Base-by-base conservation (phyloP, 2,888 invertebrate species). In the Zootermopsis nevadensis region DNA sequence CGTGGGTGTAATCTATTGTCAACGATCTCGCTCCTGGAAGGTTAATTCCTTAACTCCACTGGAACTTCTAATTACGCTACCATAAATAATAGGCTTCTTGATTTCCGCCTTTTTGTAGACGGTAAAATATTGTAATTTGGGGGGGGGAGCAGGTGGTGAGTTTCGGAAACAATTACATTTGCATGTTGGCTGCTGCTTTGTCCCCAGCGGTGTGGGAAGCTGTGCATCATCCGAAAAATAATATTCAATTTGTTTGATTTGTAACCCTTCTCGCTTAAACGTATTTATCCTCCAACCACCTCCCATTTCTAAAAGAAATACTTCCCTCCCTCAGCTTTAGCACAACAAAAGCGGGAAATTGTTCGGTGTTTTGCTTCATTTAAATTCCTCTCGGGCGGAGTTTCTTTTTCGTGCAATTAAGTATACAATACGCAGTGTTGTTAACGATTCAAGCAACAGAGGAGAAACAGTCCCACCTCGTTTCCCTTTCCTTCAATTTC, bases 351-450 rank as follows among this genome's bases (percentile, higher is more conserved):
- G n/a, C 6, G 60, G 33, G 69, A 22, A 69, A 69, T 30, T 33
- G 22, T 33, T 2, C 4, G 10, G 77, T 53, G 31, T 77, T 19
- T 77, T 53, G 55, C 81, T 69, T 69, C 66, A 72, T 81, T 81
- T 81, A 81, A 81, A 81, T 81, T 81, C 81, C 38, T 69, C 53
- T 22, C 66, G 31, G 81, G 48, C 69, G 81, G 33, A n/a, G 38
- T 72, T 81, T 67, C 48, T 31, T 77, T 55, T 77, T 55, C 38
- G 72, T 69, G 67, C 53, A 81, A 72, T 81, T 81, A 67, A 72
- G 53, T 48, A 48, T 72, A 81, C 72, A 80, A 80, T 80, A 80
- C 27, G 48, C 30, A 42, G 80, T 72, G 81, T 42, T 53, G 48
- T 30, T 81, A 67, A 22, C 42, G 38, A 72, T 81, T 55, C 55